Evolutionary conservation across 2,888 invertebrate genomes (phyloP).

Genomic region (Cremastinae sp.): DNA sequence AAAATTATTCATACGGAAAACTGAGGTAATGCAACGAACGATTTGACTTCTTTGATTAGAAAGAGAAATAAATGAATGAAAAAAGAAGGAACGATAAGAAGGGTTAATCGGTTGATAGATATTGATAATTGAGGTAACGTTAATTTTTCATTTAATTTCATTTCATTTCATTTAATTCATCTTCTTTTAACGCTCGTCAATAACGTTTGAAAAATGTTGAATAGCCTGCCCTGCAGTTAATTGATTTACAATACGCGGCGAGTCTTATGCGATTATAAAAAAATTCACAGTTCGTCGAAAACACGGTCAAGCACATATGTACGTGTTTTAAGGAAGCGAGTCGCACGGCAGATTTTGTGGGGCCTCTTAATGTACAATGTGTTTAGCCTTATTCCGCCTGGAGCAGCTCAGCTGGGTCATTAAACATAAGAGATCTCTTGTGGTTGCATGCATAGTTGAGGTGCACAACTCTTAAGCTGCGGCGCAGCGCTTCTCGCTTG

Average conservation of each 20-base stretch:
- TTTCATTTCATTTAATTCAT: slow-evolving; percentile 41
- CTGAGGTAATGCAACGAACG: slow-evolving; percentile 27
- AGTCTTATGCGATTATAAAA: neutral
- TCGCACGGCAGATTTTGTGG: slow-evolving; percentile 11
- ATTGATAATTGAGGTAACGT: slow-evolving; percentile 56
- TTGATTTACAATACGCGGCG: too few species aligned
- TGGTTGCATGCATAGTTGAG: slow-evolving; percentile 36
- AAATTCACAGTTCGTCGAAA: neutral
- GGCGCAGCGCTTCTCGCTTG: slow-evolving; percentile 39
- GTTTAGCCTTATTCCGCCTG: slow-evolving; percentile 68
- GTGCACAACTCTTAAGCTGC: slow-evolving; percentile 42
- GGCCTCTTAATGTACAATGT: slow-evolving; percentile 71
- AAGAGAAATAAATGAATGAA: slow-evolving; percentile 13
- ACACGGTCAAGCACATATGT: slow-evolving; percentile 14
- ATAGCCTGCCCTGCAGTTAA: too few species aligned
- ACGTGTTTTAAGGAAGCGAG: slow-evolving; percentile 28
- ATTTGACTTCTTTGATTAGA: slow-evolving; percentile 43
- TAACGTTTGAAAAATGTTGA: too few species aligned
- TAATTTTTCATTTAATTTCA: too few species aligned
- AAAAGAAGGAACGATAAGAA: slow-evolving; percentile 23
- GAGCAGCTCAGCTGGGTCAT: slow-evolving; percentile 72
- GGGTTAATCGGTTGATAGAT: slow-evolving; percentile 57
- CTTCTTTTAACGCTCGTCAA: slow-evolving; percentile 2
- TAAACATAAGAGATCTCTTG: slow-evolving; percentile 74
- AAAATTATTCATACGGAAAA: neutral